Conservation (phyloP, 1,140 invertebrate species). For the Rhynchophorus ferrugineus region DNA sequence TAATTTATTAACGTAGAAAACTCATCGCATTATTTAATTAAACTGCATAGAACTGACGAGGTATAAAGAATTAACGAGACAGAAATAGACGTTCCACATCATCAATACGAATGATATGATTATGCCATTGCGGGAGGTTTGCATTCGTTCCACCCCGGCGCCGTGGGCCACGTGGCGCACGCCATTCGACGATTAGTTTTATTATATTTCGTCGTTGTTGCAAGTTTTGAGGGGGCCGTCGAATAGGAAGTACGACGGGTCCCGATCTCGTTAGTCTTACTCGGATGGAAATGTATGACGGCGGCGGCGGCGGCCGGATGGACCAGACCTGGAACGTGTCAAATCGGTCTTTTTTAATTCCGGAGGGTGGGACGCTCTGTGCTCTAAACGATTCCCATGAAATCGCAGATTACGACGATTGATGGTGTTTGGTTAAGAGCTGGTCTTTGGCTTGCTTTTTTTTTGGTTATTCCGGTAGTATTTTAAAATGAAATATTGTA, state of each 20-base stretch:
- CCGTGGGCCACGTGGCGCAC: constrained; percentile 24
- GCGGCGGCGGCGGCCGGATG: too few relatives aligned
- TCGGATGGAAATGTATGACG: constrained; percentile 9
- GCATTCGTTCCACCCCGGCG: neutral
- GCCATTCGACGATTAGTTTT: constrained; percentile 27
- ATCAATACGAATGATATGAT: too few relatives aligned
- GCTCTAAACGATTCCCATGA: neutral
- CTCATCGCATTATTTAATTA: too few relatives aligned
- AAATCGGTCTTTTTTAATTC: neutral
- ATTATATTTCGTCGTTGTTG: constrained; percentile 24
- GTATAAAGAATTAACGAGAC: too few relatives aligned
- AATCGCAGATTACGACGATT: neutral
- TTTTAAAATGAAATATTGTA: too few relatives aligned
- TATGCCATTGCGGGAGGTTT: neutral
- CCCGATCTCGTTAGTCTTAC: constrained; percentile 11
- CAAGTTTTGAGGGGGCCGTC: constrained; percentile 10
- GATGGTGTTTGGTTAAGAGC: too few relatives aligned
- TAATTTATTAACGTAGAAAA: neutral
- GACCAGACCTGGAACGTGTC: neutral
- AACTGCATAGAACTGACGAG: too few relatives aligned
- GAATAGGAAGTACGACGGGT: constrained; percentile 3
- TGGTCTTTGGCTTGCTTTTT: too few relatives aligned
- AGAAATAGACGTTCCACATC: too few relatives aligned
- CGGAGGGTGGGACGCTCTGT: neutral
- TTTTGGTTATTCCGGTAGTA: too few relatives aligned